These are phyloP conservation scores for Brienomyrus longianalis DNA, from an alignment of 2,113 vertebrate genomes.

Conservation along the genomic window DNA sequence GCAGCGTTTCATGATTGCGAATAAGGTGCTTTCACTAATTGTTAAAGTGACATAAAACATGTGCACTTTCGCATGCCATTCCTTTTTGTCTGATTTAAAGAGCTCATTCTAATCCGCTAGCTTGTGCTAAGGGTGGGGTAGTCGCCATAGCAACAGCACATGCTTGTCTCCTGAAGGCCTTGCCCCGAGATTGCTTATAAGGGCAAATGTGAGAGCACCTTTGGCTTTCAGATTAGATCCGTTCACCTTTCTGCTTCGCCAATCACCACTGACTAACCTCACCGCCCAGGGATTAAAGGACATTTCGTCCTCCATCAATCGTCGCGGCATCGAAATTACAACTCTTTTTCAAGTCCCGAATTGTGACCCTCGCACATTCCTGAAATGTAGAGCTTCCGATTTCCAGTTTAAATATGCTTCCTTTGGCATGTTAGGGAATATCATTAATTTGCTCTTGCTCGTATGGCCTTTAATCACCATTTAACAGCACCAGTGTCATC, in stretches of 20 bases:
- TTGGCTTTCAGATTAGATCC: slow-evolving; percentile 40
- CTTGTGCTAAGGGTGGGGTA: slow-evolving; percentile 31
- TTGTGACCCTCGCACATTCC: not conserved
- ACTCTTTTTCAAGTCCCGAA: slow-evolving; percentile 27
- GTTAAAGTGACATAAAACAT: slow-evolving; percentile 5
- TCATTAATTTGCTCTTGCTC: not conserved
- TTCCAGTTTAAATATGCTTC: not conserved
- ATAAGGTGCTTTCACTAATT: not conserved
- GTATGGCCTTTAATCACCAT: slow-evolving; percentile 1
- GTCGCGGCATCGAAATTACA: slow-evolving; percentile 34
- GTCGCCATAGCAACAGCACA: slow-evolving; percentile 33
- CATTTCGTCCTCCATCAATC: slow-evolving; percentile 36
- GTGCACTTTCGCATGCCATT: slow-evolving; percentile 43
- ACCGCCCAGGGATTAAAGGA: slow-evolving; percentile 44
- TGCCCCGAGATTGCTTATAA: slow-evolving; percentile 36
- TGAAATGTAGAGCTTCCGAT: not conserved
- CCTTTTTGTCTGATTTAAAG: slow-evolving; percentile 31
- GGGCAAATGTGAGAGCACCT: slow-evolving; percentile 30
- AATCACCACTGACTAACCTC: slow-evolving; percentile 47
- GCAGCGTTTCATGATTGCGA: not conserved
- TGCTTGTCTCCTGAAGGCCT: slow-evolving; percentile 29
- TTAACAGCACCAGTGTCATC: not conserved
- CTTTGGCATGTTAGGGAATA: not conserved
- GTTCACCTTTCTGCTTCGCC: slow-evolving; percentile 54
- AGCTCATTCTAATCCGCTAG: slow-evolving; percentile 33